phyloP scores from a whole-genome alignment of 2,888 invertebrate genomes.

The Liopterus haemorrhoidalis region DNA sequence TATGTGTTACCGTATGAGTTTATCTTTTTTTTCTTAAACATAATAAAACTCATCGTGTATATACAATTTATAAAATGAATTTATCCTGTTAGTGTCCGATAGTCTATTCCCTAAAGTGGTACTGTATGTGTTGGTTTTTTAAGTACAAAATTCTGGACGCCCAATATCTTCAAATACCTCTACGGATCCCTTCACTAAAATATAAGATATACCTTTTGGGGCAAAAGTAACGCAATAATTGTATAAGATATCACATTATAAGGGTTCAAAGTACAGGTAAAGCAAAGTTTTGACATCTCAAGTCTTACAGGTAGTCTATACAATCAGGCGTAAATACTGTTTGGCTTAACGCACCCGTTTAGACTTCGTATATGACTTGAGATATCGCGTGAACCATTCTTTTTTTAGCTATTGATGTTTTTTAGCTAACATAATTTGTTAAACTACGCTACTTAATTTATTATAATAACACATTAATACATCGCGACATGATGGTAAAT shows the following conservation, averaged over 20 bases:
- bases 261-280: constrained; percentile 20
- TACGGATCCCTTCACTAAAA: constrained; percentile 16
- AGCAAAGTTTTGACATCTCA: no score
- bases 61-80: no score
- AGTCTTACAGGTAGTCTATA: no score
- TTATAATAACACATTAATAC: constrained; percentile 15
- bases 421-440: constrained; percentile 38
- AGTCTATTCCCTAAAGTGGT: no score
- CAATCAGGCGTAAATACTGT: background rate
- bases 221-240: constrained; percentile 14
- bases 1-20: no score
- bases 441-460: constrained; percentile 14
- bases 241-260: constrained; percentile 24
- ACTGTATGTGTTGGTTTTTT: constrained; percentile 19
- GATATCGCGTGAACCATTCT: constrained; percentile 6
- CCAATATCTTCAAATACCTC: constrained; percentile 18
- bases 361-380: background rate
- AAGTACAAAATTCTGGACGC: constrained; percentile 24
- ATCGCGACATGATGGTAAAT: constrained; percentile 16
- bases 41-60: no score
- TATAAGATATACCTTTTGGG: constrained; percentile 15
- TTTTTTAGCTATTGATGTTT: constrained; percentile 41
- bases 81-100: no score
- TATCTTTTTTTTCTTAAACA: no score
- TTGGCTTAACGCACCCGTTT: background rate